Evolutionary conservation across 1,140 invertebrate species (phyloP), one percentile per base, ranked within the genome.

Genomic region (Pseudomyrmex flavicornis): DNA sequence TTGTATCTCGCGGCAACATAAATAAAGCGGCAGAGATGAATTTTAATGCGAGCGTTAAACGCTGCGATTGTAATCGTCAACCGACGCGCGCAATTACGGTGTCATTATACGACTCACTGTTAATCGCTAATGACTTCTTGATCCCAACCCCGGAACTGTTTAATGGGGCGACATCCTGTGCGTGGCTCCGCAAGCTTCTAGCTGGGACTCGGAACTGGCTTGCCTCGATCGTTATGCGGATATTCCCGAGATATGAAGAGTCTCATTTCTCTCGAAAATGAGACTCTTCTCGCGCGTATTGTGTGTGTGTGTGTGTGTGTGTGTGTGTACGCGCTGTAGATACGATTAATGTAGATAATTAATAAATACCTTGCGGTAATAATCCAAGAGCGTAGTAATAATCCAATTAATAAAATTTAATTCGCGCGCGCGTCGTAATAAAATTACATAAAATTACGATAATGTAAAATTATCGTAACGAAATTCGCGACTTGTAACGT

Each of bases 101-200:
- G 85, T 84, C 80, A 85, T 87, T 87, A 86, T 87, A 62, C 63
- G 85, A 76, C 72, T 54, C 52, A n/a, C 59, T 70, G 59, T 84
- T 85, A 82, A 73, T 88, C 83, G 83, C 83, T 85, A 74, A 72
- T 69, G 50, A 59, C 85, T 88, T 85, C 83, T 88, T 85, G 68
- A 87, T 88, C 87, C 69, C 56, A 54, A 70, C 61, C 72, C 80
- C 54, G 76, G 65, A 84, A 80, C 61, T 61, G 84, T 86, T 89
- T 85, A 88, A 76, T 70, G 70, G 74, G 63, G 88, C 87, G 88
- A 89, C 87, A 89, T 89, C 87, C 86, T 76, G 88, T 88, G 87
- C 88, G 77, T 84, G 74, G 69, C 70, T 50, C 13, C 50, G 79
- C 80, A 89, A 89, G 79, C 88, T 89, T 76, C 59, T 89, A 79